Percentiles rank a stretch among this genome's conserved stretches.
These are phyloP conservation scores for Smithornis capensis DNA, from an alignment of 2,113 vertebrate genomes.

Conservation along the genomic window DNA sequence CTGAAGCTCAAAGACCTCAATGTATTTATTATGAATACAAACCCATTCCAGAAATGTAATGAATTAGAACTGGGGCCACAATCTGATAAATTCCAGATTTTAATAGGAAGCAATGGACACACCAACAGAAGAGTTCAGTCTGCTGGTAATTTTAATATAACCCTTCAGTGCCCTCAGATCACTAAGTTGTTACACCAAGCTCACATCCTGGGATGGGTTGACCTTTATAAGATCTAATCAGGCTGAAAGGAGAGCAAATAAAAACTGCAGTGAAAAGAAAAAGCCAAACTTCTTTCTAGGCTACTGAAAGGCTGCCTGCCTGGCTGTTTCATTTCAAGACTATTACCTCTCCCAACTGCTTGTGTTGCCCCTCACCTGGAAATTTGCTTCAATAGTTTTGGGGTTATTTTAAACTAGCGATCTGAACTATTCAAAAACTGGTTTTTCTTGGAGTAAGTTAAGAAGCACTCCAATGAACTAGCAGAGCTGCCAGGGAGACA, in stretches of 20 bases:
- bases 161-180: background rate
- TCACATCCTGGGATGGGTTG: background rate
- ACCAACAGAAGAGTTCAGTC: background rate
- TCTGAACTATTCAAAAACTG: background rate
- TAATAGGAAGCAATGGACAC: background rate
- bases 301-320: background rate
- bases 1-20: background rate
- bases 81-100: background rate
- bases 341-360: background rate
- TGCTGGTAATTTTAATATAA: background rate
- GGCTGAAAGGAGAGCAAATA: background rate
- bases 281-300: background rate
- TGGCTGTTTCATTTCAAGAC: background rate
- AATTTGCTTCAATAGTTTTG: background rate
- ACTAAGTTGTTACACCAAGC: background rate
- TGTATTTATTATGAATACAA: background rate
- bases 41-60: background rate
- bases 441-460: background rate
- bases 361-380: background rate
- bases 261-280: background rate
- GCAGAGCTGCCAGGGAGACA: background rate
- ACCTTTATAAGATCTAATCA: background rate
- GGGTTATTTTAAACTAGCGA: background rate
- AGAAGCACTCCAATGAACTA: background rate
- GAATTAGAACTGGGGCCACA: background rate